Base-by-base conservation (phyloP, 2,888 invertebrate species). In the Ommatoiulus sabulosus region DNA sequence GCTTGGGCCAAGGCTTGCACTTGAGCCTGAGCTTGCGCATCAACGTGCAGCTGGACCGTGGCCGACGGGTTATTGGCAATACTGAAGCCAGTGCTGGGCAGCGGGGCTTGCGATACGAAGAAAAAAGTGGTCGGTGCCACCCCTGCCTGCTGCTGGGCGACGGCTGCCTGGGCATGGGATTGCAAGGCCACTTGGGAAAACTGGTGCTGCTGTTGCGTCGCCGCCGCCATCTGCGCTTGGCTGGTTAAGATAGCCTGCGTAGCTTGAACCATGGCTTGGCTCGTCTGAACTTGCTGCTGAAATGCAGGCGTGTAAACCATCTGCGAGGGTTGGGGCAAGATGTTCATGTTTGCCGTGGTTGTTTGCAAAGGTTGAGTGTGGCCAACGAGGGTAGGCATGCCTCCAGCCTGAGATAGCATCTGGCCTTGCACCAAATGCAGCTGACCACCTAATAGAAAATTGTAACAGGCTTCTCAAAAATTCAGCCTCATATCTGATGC, bases 351-450 rank as follows among this genome's bases (percentile, higher is more conserved):
- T 3, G 88, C 46, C 17, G 88, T 57, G 17, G 85, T 86, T 43
- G 52, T 43, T 15, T 44, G 88, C 24, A 87, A 6, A 7, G 35
- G 35, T 8, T 43, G 35, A 6, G 63, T 72, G 43, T 57, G 87
- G 12, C 24, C 43, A 2, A 88, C 57, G 24, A 88, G 12, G 24
- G 86, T 52, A 4, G 88, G 44, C 12, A 84, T n/a, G 8, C 35
- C 88, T 24, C 88, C 86, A 12, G 84, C 43, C 35, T 46, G 88
- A 17, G 80, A 46, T 24, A 88, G 17, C 48, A 88, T 86, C 86
- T 85, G 88, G 48, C 88, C 88, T 17, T 46, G 88, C 10, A 88
- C 44, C 48, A 88, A 46, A 17, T 88, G 88, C 63, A 88, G 63
- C 48, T 88, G 88, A 20, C 84, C 80, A 2, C 88, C 88, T 88